phyloP scores from a whole-genome alignment of 2,888 invertebrate species.

The Platerodrilus igneus region DNA sequence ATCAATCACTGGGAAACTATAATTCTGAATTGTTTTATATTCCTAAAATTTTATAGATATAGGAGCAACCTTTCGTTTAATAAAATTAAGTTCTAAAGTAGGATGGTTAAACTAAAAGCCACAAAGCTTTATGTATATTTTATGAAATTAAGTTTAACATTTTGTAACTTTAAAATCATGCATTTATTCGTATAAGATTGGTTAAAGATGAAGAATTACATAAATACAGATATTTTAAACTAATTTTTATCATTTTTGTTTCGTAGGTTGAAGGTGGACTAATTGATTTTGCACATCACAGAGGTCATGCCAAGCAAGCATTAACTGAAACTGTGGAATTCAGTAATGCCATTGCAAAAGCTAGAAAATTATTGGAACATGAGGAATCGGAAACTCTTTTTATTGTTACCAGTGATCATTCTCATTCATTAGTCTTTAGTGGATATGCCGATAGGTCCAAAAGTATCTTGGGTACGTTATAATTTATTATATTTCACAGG shows the following conservation, averaged over 20 bases:
- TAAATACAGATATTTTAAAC: neutral
- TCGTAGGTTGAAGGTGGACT: conserved; percentile 76
- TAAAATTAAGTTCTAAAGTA: too few relatives aligned
- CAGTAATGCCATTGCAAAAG: conserved; percentile 69
- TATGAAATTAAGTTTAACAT: too few relatives aligned
- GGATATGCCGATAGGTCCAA: conserved; percentile 69
- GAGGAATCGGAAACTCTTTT: conserved; percentile 65
- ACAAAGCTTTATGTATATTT: too few relatives aligned
- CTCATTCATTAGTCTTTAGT: conserved; percentile 72
- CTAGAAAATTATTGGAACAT: conserved; percentile 54
- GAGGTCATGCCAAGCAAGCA: conserved; percentile 71
- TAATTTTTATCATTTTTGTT: neutral
- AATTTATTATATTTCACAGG: neutral
- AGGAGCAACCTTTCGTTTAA: too few relatives aligned
- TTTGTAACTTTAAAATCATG: too few relatives aligned
- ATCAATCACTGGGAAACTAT: too few relatives aligned
- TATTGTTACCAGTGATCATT: conserved; percentile 81
- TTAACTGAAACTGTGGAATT: conserved; percentile 75
- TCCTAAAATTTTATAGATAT: too few relatives aligned
- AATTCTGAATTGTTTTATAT: too few relatives aligned
- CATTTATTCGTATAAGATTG: too few relatives aligned
- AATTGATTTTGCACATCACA: conserved; percentile 84
- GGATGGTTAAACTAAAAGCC: too few relatives aligned
- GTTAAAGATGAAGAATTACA: too few relatives aligned
- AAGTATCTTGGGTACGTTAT: conserved; percentile 61